Evolutionary conservation across 2,888 invertebrate genomes (phyloP).

Genomic region (Drosophila meridionalis): DNA sequence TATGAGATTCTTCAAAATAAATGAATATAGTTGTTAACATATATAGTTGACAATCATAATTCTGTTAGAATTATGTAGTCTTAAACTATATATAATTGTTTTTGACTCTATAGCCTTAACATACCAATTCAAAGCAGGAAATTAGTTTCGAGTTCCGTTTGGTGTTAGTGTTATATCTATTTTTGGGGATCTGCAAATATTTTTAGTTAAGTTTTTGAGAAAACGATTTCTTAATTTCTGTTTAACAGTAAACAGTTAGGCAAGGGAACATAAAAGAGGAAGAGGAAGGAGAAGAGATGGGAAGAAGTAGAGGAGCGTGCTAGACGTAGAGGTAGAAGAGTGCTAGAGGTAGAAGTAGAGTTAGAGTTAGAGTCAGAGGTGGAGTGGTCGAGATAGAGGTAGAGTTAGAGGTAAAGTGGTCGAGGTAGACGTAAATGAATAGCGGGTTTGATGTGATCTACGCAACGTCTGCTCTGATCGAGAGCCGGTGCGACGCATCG

Average conservation of each 20-base stretch:
- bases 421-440: too few species aligned
- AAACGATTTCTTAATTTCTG: not conserved
- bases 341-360: not conserved
- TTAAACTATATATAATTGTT: not conserved
- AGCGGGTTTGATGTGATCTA: not conserved
- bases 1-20: too few species aligned
- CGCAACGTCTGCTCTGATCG: not conserved
- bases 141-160: not conserved
- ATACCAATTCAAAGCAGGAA: not conserved
- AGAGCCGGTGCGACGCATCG: constrained; percentile 1
- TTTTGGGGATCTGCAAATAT: not conserved
- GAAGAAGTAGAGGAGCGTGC: not conserved
- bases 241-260: constrained; percentile 28
- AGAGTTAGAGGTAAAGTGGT: not conserved
- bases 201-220: not conserved
- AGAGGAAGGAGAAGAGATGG: not conserved
- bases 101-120: not conserved
- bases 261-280: not conserved
- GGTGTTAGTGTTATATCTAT: not conserved
- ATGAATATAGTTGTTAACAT: too few species aligned
- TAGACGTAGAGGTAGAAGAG: not conserved
- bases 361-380: not conserved
- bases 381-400: not conserved
- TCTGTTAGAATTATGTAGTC: not conserved
- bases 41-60: not conserved